A percentile compares a stretch with the other conserved stretches of the same genome.
Evolutionary conservation across 2,797 vertebrate species (phyloP).

Genomic region (Dallia pectoralis): DNA sequence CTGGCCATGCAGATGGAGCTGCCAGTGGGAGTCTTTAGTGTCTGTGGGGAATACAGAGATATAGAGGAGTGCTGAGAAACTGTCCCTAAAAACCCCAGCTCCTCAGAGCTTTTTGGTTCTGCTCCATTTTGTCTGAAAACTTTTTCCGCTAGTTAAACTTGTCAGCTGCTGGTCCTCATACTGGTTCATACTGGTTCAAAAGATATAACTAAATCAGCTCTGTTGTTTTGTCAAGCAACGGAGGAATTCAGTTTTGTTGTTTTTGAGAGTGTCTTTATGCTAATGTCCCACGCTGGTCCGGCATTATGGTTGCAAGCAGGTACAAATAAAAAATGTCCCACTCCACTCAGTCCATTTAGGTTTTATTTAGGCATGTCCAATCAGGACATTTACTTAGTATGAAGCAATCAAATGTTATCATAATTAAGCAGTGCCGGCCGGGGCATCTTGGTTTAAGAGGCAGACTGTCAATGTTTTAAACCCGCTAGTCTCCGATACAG

Average conservation of each 20-base stretch:
- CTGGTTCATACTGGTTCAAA: constrained; percentile 4
- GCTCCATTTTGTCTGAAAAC: constrained; percentile 8
- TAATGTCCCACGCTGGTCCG: no score
- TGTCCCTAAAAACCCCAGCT: neutral
- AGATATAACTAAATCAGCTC: neutral
- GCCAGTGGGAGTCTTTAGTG: neutral
- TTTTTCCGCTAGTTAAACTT: constrained; percentile 16
- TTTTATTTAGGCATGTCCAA: no score
- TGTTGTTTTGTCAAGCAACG: constrained; percentile 1
- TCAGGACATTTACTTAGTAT: no score
- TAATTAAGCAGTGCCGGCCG: no score
- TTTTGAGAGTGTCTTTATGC: neutral
- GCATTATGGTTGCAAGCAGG: no score
- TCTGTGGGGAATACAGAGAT: constrained; percentile 18
- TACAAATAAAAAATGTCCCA: no score
- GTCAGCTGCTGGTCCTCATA: constrained; percentile 1
- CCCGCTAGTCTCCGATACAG: neutral
- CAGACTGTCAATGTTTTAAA: neutral
- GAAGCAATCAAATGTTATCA: no score
- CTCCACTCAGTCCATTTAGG: no score
- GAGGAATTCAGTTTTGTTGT: neutral
- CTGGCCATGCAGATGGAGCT: constrained; percentile 1
- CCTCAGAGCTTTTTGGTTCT: neutral
- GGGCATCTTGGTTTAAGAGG: no score
- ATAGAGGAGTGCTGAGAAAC: constrained; percentile 20